Evolutionary conservation across 2,888 invertebrate species (phyloP), one percentile per base, ranked within the genome.

Genomic region (Troides helena): DNA sequence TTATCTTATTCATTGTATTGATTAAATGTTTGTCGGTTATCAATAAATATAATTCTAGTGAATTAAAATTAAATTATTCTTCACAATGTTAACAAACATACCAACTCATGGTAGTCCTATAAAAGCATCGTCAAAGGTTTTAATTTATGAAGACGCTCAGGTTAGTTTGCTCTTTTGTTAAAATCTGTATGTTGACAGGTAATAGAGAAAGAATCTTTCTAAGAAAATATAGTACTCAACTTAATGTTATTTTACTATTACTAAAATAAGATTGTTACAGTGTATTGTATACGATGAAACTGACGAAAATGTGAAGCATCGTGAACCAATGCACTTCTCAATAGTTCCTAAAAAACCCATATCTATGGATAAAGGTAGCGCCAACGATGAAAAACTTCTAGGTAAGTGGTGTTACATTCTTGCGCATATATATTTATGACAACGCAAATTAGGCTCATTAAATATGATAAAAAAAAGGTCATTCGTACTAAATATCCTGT

Each of bases 221-320:
- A n/a, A 53, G 5, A 50, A 18, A 12, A 7, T 53, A 7, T 53
- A 8, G 14, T 5, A 53, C 18, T n/a, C 53, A 18, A 10, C n/a
- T n/a, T 53, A 53, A 25, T 68, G 46, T 60, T 58, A 43, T 39
- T 61, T 43, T 18, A 18, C 12, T 53, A 62, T 50, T 50, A 50
- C n/a, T 61, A 43, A n/a, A 39, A 60, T 36, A 58, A 62, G 30
- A n/a, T 43, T 53, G 17, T 62, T 93, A 43, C 81, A 98, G 97
- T 98, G 98, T 83, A 95, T 98, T 46, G 99, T 97, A 0, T 98
- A 99, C 83, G 95, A 97, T 72, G 98, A 83, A 65, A 97, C 98
- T 84, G 90, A 97, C 72, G 98, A 83, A 65, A 97, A 98, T 84
- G 90, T 97, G 14, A 95, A 94, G 76, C 95, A 97, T 0, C 98